Evolutionary conservation across 2,888 invertebrate species (phyloP).

Genomic region (Cheiracanthium punctorium): DNA sequence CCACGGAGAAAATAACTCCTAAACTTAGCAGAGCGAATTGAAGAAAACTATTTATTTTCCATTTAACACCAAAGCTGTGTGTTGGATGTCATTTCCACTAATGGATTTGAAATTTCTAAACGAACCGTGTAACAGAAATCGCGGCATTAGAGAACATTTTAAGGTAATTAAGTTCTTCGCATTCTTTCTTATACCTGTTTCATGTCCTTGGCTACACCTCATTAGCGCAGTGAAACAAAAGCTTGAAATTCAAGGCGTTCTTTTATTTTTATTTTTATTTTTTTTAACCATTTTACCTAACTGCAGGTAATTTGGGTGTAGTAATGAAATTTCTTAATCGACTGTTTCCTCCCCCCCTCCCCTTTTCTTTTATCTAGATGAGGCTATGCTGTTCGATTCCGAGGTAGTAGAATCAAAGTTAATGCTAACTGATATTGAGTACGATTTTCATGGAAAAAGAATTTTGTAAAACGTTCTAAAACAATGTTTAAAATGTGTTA

Average conservation of each 20-base stretch:
- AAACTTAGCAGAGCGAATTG: not conserved
- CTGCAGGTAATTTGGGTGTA: too few relatives aligned
- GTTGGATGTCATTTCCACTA: not conserved
- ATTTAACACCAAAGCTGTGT: not conserved
- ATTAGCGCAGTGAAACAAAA: not conserved
- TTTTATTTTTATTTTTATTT: not conserved
- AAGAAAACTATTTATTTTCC: not conserved
- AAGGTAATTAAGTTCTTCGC: not conserved
- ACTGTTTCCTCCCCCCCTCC: too few relatives aligned
- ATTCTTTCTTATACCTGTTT: not conserved
- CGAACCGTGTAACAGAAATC: not conserved
- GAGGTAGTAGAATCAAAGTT: too few relatives aligned
- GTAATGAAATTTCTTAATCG: too few relatives aligned
- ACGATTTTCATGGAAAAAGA: too few relatives aligned
- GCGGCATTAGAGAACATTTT: not conserved
- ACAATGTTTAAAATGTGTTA: too few relatives aligned
- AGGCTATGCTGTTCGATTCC: too few relatives aligned
- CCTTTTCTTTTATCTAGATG: too few relatives aligned
- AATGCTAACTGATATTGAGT: too few relatives aligned
- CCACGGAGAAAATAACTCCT: not conserved
- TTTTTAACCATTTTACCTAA: too few relatives aligned
- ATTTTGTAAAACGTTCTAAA: too few relatives aligned
- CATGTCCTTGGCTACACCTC: conserved; percentile 5
- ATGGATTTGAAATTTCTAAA: not conserved
- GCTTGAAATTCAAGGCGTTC: not conserved